These are phyloP conservation scores for Balaeniceps rex DNA, from an alignment of 2,113 vertebrate species.

Conservation along the genomic window DNA sequence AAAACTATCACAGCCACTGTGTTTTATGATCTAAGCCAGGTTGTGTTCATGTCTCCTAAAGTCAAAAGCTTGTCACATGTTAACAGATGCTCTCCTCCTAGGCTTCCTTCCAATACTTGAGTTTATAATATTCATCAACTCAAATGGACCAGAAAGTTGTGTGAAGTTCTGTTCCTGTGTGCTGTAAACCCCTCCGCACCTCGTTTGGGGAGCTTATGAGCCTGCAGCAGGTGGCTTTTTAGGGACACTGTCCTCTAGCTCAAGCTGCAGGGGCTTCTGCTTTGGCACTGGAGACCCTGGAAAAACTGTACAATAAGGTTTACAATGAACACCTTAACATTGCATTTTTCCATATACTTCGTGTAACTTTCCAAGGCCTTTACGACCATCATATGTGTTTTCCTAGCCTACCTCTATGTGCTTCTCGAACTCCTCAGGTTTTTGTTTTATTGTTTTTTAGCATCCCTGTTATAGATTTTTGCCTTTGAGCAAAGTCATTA, in stretches of 20 bases:
- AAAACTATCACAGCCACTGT: not conserved
- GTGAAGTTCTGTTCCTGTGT: not conserved
- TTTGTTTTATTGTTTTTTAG: not conserved
- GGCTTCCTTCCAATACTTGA: not conserved
- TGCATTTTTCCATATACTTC: not conserved
- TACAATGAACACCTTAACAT: not conserved
- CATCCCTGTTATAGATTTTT: not conserved
- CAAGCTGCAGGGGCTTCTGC: not conserved
- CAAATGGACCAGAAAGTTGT: not conserved
- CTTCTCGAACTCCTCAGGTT: not conserved
- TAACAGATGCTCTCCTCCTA: not conserved
- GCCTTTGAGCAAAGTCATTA: not conserved
- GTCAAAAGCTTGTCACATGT: not conserved
- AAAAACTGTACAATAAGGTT: not conserved
- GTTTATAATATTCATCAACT: not conserved
- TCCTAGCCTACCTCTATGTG: accelerated
- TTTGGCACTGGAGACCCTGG: not conserved
- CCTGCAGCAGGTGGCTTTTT: not conserved
- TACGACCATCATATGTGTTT: not conserved
- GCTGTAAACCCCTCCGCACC: not conserved
- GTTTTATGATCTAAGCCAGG: not conserved
- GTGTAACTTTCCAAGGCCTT: not conserved
- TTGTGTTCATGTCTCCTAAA: not conserved
- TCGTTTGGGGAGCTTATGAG: not conserved
- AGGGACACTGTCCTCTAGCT: not conserved